These are phyloP conservation scores for Loxodonta africana DNA, from an alignment of 2,113 vertebrate genomes.

Conservation along the genomic window DNA sequence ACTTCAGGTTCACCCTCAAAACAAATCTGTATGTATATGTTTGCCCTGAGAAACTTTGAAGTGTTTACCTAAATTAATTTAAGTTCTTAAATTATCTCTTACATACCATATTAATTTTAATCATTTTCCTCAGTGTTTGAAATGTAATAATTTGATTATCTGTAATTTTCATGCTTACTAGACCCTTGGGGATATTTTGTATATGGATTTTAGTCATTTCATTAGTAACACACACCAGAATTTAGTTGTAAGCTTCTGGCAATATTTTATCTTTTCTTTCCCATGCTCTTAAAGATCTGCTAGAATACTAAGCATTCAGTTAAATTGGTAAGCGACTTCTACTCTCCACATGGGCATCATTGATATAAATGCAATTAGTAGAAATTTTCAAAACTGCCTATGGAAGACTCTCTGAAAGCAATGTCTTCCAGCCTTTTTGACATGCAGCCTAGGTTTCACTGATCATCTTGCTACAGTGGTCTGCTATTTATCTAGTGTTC, in stretches of 20 bases:
- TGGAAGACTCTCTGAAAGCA: background rate
- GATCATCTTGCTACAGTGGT: background rate
- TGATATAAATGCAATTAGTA: background rate
- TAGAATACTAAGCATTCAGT: background rate
- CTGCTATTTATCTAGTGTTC: background rate
- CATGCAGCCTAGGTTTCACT: background rate
- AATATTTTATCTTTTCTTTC: background rate
- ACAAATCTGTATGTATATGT: background rate
- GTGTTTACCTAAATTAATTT: background rate
- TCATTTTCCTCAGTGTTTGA: background rate
- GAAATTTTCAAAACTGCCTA: background rate
- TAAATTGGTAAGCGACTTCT: conserved; percentile 24
- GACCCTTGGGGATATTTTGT: background rate
- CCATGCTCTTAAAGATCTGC: background rate
- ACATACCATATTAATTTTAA: background rate
- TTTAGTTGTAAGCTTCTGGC: background rate
- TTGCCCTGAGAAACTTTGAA: background rate
- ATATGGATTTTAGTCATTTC: background rate
- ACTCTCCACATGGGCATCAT: background rate
- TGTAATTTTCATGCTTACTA: conserved; percentile 13
- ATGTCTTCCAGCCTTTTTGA: background rate
- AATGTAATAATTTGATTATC: background rate
- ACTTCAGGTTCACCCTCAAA: background rate
- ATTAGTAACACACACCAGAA: conserved; percentile 7
- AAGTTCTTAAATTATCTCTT: conserved; percentile 22